Evolutionary conservation across 2,797 vertebrate genomes (phyloP).

Genomic region (Poecilia velifera): DNA sequence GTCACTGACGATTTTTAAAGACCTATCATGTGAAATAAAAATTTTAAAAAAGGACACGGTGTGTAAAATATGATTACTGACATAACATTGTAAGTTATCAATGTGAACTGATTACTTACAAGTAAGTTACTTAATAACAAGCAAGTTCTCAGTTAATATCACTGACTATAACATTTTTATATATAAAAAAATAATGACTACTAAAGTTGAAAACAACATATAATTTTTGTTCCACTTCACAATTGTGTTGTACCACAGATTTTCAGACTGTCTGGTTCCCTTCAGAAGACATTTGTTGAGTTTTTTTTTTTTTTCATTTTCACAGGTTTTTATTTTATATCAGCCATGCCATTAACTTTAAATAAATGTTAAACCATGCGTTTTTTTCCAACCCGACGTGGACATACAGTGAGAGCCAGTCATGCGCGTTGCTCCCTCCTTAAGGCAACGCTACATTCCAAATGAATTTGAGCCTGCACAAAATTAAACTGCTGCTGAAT

Average conservation of each 20-base stretch:
- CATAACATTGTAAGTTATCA: too few relatives aligned
- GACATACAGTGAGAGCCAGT: constrained; percentile 16
- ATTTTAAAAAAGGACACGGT: too few relatives aligned
- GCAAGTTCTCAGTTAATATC: too few relatives aligned
- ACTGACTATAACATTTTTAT: not conserved
- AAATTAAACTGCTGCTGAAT: constrained; percentile 47
- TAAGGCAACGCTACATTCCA: constrained; percentile 27
- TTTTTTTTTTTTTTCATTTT: not conserved
- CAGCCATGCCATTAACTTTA: constrained; percentile 8
- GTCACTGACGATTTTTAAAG: too few relatives aligned
- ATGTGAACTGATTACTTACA: too few relatives aligned
- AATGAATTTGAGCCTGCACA: constrained; percentile 43
- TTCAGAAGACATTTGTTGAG: not conserved
- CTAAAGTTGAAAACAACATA: not conserved
- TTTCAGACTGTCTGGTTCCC: not conserved
- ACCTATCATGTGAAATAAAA: too few relatives aligned
- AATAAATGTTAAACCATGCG: not conserved
- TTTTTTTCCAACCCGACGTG: not conserved
- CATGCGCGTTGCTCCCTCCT: constrained; percentile 18
- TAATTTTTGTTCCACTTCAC: not conserved
- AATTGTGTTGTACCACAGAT: not conserved
- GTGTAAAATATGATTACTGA: too few relatives aligned
- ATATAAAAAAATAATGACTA: not conserved
- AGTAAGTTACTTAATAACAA: too few relatives aligned
- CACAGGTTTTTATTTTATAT: constrained; percentile 7